These are phyloP conservation scores for Pomacea canaliculata DNA, from an alignment of 2,888 invertebrate genomes.

Conservation along the genomic window DNA sequence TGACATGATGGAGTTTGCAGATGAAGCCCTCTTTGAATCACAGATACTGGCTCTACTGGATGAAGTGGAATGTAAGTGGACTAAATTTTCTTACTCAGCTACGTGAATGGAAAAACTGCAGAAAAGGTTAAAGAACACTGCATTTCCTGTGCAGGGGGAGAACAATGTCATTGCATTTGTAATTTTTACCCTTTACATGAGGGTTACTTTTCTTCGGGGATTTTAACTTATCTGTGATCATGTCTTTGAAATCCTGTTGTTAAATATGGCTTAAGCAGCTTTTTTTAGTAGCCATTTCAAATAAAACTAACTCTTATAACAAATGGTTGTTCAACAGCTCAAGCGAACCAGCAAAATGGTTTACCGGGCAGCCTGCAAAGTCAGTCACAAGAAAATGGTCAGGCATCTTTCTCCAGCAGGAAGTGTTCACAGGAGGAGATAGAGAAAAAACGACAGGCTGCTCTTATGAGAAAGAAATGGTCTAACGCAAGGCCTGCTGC, in stretches of 20 bases:
- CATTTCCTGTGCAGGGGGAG: no score
- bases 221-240: no score
- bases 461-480: constrained; percentile 37
- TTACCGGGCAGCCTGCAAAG: not conserved
- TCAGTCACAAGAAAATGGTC: not conserved
- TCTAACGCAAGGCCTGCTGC: not conserved
- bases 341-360: constrained; percentile 30
- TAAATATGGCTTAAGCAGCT: no score
- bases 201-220: no score
- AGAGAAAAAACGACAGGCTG: constrained; percentile 46
- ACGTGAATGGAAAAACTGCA: no score
- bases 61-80: constrained; percentile 52
- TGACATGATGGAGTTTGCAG: constrained; percentile 27
- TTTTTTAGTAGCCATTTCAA: no score
- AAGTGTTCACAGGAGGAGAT: constrained; percentile 52
- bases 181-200: no score
- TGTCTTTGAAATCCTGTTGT: no score
- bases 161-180: no score
- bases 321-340: constrained; percentile 15
- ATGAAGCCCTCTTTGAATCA: constrained; percentile 53
- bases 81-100: not conserved
- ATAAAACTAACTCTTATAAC: no score
- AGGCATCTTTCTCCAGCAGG: constrained; percentile 23
- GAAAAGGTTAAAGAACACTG: no score
- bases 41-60: constrained; percentile 59